Conservation (phyloP, 2,888 invertebrate species). For the Drosophila mulleri region DNA sequence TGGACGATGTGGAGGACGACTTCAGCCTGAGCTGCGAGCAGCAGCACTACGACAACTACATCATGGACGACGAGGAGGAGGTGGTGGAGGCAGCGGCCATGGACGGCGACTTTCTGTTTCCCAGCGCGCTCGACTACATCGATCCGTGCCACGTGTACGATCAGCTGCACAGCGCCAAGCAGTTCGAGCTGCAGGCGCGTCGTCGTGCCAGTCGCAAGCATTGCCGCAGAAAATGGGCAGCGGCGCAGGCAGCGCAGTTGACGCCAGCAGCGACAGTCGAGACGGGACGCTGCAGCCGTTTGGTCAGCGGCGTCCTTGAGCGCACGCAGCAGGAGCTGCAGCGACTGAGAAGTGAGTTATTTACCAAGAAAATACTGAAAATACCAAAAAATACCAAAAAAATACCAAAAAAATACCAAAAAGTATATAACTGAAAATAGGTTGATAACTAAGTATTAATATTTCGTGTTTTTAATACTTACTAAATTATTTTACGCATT, state of each 20-base stretch:
- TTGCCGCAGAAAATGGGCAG: constrained; percentile 83
- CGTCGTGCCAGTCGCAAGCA: constrained; percentile 81
- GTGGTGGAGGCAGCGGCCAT: constrained; percentile 44
- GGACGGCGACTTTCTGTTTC: constrained; percentile 70
- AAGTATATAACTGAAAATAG: neutral
- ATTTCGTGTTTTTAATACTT: too few relatives aligned
- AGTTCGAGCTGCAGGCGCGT: constrained; percentile 78
- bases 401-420: neutral
- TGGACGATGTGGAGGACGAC: constrained; percentile 75
- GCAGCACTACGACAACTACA: constrained; percentile 60
- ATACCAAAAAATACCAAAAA: neutral
- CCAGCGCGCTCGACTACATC: constrained; percentile 64
- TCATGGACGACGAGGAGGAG: constrained; percentile 59
- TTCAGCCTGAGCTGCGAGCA: constrained; percentile 57
- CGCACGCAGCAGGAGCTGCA: constrained; percentile 83
- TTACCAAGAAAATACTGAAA: neutral
- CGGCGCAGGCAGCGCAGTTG: constrained; percentile 32
- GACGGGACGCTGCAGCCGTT: constrained; percentile 75
- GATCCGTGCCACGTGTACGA: constrained; percentile 70
- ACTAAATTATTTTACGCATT: too few relatives aligned
- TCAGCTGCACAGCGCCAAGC: constrained; percentile 70
- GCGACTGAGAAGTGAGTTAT: constrained; percentile 83
- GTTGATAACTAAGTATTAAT: too few relatives aligned
- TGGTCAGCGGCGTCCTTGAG: constrained; percentile 80
- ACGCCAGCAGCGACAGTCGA: constrained; percentile 19